phyloP scores from a whole-genome alignment of 2,113 vertebrate genomes.

The Corythaixoides concolor region DNA sequence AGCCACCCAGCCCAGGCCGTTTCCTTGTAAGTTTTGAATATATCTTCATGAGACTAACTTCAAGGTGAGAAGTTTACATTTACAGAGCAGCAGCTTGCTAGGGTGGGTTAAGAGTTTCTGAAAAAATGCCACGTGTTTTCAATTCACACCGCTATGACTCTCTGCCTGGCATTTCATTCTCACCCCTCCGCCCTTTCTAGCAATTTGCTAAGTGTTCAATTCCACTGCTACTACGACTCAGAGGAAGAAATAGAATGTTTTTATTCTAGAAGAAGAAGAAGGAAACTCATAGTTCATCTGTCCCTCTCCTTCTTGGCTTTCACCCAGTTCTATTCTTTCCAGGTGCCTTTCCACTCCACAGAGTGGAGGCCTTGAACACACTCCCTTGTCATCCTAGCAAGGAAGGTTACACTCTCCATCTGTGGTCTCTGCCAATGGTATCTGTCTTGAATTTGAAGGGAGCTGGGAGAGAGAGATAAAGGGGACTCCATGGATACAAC shows the following conservation, averaged over 20 bases:
- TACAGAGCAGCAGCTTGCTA: background rate
- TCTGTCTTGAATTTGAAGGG: background rate
- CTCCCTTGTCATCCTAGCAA: background rate
- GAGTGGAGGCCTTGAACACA: background rate
- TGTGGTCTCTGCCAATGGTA: background rate
- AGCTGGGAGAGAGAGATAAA: background rate
- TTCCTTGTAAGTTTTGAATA: accelerated
- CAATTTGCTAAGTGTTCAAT: accelerated
- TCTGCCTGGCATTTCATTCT: background rate
- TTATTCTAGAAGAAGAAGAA: background rate
- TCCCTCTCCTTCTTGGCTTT: background rate
- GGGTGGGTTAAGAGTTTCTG: background rate
- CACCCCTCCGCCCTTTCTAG: background rate
- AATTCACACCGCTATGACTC: background rate
- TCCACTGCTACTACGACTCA: background rate
- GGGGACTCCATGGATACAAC: accelerated
- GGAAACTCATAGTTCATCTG: background rate
- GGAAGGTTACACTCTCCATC: background rate
- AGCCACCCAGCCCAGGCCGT: background rate
- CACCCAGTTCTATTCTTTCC: background rate
- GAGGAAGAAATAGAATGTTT: background rate
- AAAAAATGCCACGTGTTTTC: background rate
- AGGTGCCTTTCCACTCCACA: background rate
- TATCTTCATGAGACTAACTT: too few species aligned
- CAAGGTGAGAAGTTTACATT: background rate